Base-by-base conservation (phyloP, 2,888 invertebrate species). In the Drosophila buzzatii region DNA sequence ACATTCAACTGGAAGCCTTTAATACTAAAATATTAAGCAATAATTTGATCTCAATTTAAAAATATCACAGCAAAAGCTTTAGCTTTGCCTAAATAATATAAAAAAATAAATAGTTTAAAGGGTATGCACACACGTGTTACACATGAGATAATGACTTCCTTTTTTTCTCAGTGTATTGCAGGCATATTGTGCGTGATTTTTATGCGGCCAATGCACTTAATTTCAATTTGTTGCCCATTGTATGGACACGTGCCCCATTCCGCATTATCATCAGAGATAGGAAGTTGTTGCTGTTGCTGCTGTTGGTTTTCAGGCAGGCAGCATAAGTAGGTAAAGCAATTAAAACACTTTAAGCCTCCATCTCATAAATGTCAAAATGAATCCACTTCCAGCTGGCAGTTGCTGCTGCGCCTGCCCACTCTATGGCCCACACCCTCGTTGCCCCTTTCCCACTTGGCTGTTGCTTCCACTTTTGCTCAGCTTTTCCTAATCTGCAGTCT, bases 341-440 rank as follows among this genome's bases (percentile, higher is more conserved):
- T 86, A 85, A 81, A 85, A 72, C 84, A 85, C 84, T 84, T 82
- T 73, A 66, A 75, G 81, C 73, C 82, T 71, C 76, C 76, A 73
- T 88, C 87, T 88, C 87, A 89, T 88, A 88, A 88, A 87, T 70
- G 87, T 88, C 87, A 89, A 78, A 89, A 83, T 85, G 85, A 88
- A 88, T 88, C 89, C 85, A 86, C 85, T 89, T 76, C 60, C 72
- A 79, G 82, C 76, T 85, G 82, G 57, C 66, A 70, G 70, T 66
- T 73, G 52, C 52, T 73, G 73, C 41, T 55, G 57, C 31, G 20
- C 20, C 37, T 52, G 9, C 33, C 33, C 27, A 27, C 5, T 37
- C 37, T 6, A 5, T 20, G 12, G 23, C 44, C 47, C 63, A 12
- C 39, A 5, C n/a, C 7, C 33, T 7, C 55, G 8, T n/a, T 49